Percentiles rank a stretch among this genome's conserved stretches.
These are phyloP conservation scores for Gisinianus flammeolus DNA, from an alignment of 2,888 invertebrate genomes.

Conservation along the genomic window DNA sequence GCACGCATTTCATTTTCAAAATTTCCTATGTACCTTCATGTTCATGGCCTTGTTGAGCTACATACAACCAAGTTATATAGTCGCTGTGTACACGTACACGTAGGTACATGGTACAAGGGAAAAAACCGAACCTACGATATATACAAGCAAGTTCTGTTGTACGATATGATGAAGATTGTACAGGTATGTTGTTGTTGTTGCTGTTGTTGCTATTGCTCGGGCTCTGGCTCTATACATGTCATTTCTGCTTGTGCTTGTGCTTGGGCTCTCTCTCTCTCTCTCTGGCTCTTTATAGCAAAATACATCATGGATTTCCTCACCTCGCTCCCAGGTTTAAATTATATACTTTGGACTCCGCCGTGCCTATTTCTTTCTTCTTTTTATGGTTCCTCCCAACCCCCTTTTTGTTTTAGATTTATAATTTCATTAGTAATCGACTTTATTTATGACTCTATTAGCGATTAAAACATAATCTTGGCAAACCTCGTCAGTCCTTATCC, in stretches of 20 bases:
- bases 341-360: constrained; percentile 22
- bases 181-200: neutral
- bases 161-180: neutral
- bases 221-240: too few relatives aligned
- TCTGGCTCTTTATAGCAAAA: neutral
- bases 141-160: neutral
- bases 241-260: too few relatives aligned
- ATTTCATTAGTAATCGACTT: constrained; percentile 50
- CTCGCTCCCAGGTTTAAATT: constrained; percentile 41
- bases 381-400: constrained; percentile 47
- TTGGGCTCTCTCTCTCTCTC: too few relatives aligned
- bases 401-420: constrained; percentile 53
- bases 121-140: neutral
- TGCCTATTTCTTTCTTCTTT: constrained; percentile 37
- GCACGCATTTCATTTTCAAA: constrained; percentile 22
- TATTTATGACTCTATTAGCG: constrained; percentile 59
- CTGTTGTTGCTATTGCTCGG: too few relatives aligned
- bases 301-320: constrained; percentile 43
- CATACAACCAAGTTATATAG: too few relatives aligned
- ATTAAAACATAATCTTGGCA: constrained; percentile 56
- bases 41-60: too few relatives aligned
- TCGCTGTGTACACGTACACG: too few relatives aligned
- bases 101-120: neutral
- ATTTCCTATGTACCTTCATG: neutral
- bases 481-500: constrained; percentile 38